phyloP scores from a whole-genome alignment of 2,113 vertebrate species.

The Zosterops japonicus region DNA sequence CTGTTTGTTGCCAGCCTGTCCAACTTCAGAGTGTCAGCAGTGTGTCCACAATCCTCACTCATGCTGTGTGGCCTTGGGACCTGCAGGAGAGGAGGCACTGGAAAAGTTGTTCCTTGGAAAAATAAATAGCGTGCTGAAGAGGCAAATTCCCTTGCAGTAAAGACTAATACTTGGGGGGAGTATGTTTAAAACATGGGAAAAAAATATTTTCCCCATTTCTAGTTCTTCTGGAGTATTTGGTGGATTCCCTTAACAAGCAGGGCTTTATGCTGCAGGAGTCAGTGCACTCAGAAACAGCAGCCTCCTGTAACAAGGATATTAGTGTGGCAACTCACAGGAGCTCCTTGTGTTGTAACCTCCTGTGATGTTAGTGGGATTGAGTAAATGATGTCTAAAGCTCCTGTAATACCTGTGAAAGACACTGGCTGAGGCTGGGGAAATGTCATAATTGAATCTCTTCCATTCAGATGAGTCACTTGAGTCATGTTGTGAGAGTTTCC shows the following conservation, averaged over 20 bases:
- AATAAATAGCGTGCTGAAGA: background rate
- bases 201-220: background rate
- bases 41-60: background rate
- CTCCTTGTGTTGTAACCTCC: slow-evolving; percentile 62
- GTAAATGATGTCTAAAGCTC: slow-evolving; percentile 33
- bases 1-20: background rate
- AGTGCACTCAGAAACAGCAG: background rate
- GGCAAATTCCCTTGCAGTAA: background rate
- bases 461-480: slow-evolving; percentile 36
- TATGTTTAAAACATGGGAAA: background rate
- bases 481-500: slow-evolving; percentile 28
- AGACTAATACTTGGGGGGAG: background rate
- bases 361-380: slow-evolving; percentile 40
- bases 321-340: slow-evolving; percentile 58
- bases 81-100: background rate
- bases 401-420: slow-evolving; percentile 44
- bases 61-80: background rate
- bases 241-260: slow-evolving; percentile 25
- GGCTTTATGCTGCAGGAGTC: slow-evolving; percentile 11
- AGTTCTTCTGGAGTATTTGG: background rate
- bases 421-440: background rate
- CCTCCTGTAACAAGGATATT: slow-evolving; percentile 30
- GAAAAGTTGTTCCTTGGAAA: background rate
- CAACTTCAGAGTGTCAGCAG: background rate
- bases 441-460: slow-evolving; percentile 23